Percentiles rank a stretch among this genome's conserved stretches.
Conservation (phyloP, 1,140 invertebrate species). For the Brachionus sp. region DNA sequence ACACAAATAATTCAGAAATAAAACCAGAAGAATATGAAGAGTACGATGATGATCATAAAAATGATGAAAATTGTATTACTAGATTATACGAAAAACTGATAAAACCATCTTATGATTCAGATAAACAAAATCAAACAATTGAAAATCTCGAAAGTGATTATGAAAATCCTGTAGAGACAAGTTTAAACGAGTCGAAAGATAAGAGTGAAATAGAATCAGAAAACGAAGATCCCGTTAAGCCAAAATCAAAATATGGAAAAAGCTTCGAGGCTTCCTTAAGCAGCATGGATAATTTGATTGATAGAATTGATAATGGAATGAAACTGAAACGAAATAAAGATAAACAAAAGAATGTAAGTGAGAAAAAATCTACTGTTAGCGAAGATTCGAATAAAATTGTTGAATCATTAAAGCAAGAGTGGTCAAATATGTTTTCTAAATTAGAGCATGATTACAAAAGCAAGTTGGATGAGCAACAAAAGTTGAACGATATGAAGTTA, state of each 20-base stretch:
- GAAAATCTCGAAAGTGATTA: neutral
- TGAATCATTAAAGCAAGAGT: conserved; percentile 41
- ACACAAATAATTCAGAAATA: neutral
- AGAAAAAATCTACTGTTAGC: neutral
- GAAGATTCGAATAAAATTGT: conserved; percentile 20
- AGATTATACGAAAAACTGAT: conserved; percentile 39
- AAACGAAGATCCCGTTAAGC: neutral
- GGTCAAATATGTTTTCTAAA: conserved; percentile 35
- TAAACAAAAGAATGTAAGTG: neutral
- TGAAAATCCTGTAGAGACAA: neutral
- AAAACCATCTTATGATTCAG: neutral
- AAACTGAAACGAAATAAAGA: conserved; percentile 37
- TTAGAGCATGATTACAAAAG: conserved; percentile 32
- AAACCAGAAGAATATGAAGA: neutral
- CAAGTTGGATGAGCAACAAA: conserved; percentile 36
- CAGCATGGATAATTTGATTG: conserved; percentile 27
- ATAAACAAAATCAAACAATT: neutral
- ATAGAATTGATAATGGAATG: conserved; percentile 38
- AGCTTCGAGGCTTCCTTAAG: conserved; percentile 18
- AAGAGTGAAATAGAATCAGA: neutral
- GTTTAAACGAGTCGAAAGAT: neutral
- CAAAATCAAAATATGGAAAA: conserved; percentile 30
- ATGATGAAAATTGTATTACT: conserved; percentile 3
- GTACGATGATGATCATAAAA: conserved; percentile 14
- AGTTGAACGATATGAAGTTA: conserved; percentile 34